phyloP scores from a whole-genome alignment of 2,888 invertebrate genomes.

The Callyntrura sp. region DNA sequence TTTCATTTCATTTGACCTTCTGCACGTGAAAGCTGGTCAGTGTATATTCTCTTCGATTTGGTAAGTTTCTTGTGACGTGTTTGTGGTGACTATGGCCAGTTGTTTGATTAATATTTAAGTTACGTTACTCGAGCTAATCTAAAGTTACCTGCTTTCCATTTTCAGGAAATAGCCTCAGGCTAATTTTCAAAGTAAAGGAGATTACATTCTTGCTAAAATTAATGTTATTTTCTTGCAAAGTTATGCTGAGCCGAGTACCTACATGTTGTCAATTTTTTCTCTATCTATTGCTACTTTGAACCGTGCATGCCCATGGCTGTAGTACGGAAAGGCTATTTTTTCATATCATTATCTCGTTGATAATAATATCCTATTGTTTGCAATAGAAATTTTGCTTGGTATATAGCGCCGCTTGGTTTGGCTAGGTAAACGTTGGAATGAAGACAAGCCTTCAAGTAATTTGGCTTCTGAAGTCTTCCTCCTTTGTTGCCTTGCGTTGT shows the following conservation, averaged over 20 bases:
- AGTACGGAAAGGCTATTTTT: conserved; percentile 28
- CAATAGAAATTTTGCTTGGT: conserved; percentile 58
- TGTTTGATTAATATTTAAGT: not conserved
- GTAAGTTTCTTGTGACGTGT: conserved; percentile 9
- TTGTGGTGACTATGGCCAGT: not conserved
- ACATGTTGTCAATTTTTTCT: not conserved
- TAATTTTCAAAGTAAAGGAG: conserved; percentile 1
- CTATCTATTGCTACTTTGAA: not conserved
- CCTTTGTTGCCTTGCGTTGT: conserved; percentile 9
- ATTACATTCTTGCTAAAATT: conserved; percentile 28
- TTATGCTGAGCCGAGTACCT: not conserved
- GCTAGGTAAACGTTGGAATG: not conserved
- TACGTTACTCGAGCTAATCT: conserved; percentile 1
- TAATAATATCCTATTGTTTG: conserved; percentile 72
- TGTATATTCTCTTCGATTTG: conserved; percentile 54
- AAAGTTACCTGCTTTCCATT: conserved; percentile 54
- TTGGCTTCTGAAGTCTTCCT: conserved; percentile 57
- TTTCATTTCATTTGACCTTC: conserved; percentile 75
- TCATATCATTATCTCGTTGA: conserved; percentile 62
- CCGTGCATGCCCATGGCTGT: conserved; percentile 46
- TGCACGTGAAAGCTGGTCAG: conserved; percentile 72
- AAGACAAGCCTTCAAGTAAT: not conserved
- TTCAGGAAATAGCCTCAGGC: conserved; percentile 58
- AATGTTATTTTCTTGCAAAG: conserved; percentile 4
- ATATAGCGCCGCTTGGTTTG: not conserved